Evolutionary conservation across 2,888 invertebrate species (phyloP), one percentile per base, ranked within the genome.

Genomic region (Asteroscopus sphinx): DNA sequence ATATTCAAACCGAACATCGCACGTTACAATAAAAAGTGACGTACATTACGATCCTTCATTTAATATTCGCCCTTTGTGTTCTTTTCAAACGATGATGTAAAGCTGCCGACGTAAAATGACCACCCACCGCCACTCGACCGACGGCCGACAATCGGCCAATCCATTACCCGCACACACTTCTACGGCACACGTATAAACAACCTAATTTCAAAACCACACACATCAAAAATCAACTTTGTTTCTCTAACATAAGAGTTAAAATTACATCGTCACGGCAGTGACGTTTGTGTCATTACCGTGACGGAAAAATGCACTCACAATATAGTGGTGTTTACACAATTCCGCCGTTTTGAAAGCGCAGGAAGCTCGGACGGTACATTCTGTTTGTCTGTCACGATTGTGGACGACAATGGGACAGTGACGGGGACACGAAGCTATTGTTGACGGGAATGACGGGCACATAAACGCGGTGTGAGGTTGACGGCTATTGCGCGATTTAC

Each of bases 341-440:
- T 83, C 85, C 81, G 78, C 69, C 73, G 86, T 82, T 84, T 82
- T 88, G 85, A 87, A 89, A 88, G 87, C 87, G 81, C 88, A 89
- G 89, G 89, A 89, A 89, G 89, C 88, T 82, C 69, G 87, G 76
- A 73, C 76, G 65, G 85, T 77, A 83, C 84, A 80, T 85, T 85
- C 81, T 86, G 86, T 85, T 82, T 85, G 87, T 87, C 80, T 80
- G 87, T 86, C 85, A 85, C 84, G 81, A 85, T 86, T 80, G 79
- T 63, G 68, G 46, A 59, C 47, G 68, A 76, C 76, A 83, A 88
- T 85, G 76, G 82, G 70, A 68, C 73, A 77, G 79, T 81, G 84
- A 83, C 77, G 82, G 76, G 73, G 65, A 81, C 79, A 77, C 72
- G 78, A 75, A 61, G 59, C 75, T 64, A 80, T 82, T 83, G 81